phyloP scores from a whole-genome alignment of 1,140 invertebrate species.

The Laupala kohalensis region DNA sequence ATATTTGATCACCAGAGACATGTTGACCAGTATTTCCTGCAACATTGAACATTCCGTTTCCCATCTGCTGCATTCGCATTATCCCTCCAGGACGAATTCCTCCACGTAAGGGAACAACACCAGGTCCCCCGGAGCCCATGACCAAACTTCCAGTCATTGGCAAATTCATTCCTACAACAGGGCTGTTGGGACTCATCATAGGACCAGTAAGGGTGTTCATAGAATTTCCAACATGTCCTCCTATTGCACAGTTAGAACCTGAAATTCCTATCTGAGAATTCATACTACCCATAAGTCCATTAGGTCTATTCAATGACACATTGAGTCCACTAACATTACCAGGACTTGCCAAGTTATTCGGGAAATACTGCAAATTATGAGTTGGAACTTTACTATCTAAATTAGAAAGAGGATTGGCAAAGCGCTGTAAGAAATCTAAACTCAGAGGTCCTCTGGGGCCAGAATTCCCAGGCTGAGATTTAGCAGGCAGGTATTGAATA shows the following conservation, averaged over 20 bases:
- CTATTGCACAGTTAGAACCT: slow-evolving; percentile 4
- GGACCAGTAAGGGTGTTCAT: slow-evolving; percentile 24
- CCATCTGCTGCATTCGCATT: slow-evolving; percentile 44
- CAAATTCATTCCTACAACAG: slow-evolving; percentile 27
- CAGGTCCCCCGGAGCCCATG: slow-evolving; percentile 18
- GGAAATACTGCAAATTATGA: slow-evolving; percentile 64
- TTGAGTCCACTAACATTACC: slow-evolving; percentile 19
- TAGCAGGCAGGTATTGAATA: slow-evolving; percentile 90
- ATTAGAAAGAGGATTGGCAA: slow-evolving; percentile 59
- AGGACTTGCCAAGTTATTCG: slow-evolving; percentile 32
- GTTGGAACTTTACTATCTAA: slow-evolving; percentile 57
- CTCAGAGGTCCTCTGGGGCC: slow-evolving; percentile 68
- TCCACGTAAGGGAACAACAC: slow-evolving; percentile 17
- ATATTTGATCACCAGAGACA: slow-evolving; percentile 27
- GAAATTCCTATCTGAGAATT: slow-evolving; percentile 23
- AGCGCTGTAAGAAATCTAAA: slow-evolving; percentile 81
- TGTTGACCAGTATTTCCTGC: slow-evolving; percentile 31
- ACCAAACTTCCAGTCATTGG: slow-evolving; percentile 26
- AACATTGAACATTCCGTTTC: slow-evolving; percentile 9
- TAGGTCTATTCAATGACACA: slow-evolving; percentile 20
- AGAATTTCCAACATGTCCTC: slow-evolving; percentile 10
- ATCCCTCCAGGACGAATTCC: slow-evolving; percentile 19
- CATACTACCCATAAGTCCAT: slow-evolving; percentile 21
- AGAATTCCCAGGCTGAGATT: slow-evolving; percentile 54
- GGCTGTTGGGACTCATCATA: slow-evolving; percentile 27